Evolutionary conservation across 37 sponge, comb jelly and placozoan genomes (phyloP), one percentile per base, ranked within the genome.

Genomic region (Mnemiopsis leidyi): DNA sequence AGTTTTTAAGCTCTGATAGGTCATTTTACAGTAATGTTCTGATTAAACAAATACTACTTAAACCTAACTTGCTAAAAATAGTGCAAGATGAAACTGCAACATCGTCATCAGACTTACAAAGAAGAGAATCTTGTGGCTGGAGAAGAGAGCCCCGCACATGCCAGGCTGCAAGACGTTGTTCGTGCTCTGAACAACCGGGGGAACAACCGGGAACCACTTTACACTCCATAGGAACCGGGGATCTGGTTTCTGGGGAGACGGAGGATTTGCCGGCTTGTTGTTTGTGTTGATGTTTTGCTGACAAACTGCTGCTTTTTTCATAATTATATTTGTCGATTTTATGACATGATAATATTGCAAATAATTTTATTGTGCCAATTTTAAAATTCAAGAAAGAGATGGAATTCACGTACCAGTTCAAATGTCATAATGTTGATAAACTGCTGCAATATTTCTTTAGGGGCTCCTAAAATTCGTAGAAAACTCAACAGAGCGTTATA

Each of bases 391-490:
- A n/a, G n/a, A n/a, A n/a, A n/a, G n/a, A n/a, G n/a, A n/a, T n/a
- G n/a, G n/a, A 61, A 9, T 21, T 61, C 68, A 69, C 73, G 2
- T 32, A 77, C 79, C 90, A 85, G 30, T 40, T 85, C 90, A 33
- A 85, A 39, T 9, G 90, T 23, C 90, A 85, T 85, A 29, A 85
- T 85, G 90, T 85, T 85, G 61, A 85, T 40, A 29, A 85, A 85
- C 48, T 85, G 90, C 36, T 85, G 90, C 3, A 85, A 37, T 3
- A 85, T 85, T 2, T 85, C 90, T 37, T 85, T 85, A 21, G 39
- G 90, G 20, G 90, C 90, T 0, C 90, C 90, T 61, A 85, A 37
- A n/a, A 85, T 40, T 2, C 90, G 39, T 5, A 85, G 40, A 33
- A 85, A 85, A 39, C 90, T 85, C 29, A 38, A 9, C n/a, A 85